These are phyloP conservation scores for Nestor notabilis DNA, from an alignment of 2,113 vertebrate species.

Conservation along the genomic window DNA sequence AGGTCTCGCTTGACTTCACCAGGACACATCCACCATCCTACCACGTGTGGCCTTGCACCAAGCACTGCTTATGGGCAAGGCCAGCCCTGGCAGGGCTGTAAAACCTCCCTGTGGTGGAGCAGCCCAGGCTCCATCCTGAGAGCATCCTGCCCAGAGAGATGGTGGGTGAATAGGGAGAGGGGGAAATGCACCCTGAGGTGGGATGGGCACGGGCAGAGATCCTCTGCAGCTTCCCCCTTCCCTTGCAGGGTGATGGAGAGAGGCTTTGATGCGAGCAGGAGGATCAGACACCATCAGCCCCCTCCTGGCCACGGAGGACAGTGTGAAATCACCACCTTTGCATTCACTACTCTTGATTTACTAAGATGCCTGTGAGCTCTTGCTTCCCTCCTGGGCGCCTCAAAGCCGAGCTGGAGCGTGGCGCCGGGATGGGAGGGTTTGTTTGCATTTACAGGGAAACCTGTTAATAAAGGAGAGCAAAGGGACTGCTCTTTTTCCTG, in stretches of 20 bases:
- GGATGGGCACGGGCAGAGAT: neutral
- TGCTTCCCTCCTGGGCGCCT: neutral
- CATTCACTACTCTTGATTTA: neutral
- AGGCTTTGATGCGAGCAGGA: neutral
- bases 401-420: neutral
- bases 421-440: neutral
- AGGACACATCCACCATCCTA: fast-evolving
- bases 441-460: constrained; percentile 55
- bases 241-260: fast-evolving
- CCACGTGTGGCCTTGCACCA: fast-evolving
- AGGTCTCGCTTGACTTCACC: fast-evolving
- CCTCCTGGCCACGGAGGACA: neutral
- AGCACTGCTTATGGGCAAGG: neutral
- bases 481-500: constrained; percentile 59
- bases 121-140: neutral
- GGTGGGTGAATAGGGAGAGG: fast-evolving
- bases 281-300: neutral
- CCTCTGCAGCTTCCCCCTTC: neutral
- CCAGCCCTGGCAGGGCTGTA: too few species aligned
- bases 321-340: neutral
- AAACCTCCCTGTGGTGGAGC: neutral
- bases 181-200: fast-evolving
- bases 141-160: neutral
- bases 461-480: constrained; percentile 41
- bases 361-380: neutral